Conservation (phyloP, 2,113 vertebrate genomes). For the Spheniscus mendiculus region DNA sequence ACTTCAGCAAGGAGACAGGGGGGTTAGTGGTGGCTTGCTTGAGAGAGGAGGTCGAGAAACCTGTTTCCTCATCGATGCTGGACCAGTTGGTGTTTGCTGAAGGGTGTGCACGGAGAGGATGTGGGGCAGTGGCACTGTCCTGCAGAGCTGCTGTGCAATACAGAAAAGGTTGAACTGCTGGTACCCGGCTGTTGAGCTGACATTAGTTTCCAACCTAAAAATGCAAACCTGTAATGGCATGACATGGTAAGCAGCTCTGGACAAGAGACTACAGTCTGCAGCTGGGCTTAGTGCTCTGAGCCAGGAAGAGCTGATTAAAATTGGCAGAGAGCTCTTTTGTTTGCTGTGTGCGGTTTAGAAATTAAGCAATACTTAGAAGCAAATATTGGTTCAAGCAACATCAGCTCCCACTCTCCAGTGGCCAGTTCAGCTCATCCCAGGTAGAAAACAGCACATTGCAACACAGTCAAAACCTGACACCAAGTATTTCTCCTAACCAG, state of each 20-base stretch:
- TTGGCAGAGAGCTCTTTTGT: slow-evolving; percentile 44
- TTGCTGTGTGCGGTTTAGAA: not conserved
- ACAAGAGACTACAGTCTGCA: not conserved
- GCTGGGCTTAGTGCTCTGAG: not conserved
- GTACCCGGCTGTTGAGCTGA: not conserved
- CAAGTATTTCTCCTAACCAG: not conserved
- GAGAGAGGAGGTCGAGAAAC: not conserved
- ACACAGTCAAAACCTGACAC: not conserved
- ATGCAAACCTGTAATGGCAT: not conserved
- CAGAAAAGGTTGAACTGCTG: not conserved
- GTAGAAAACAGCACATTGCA: slow-evolving; percentile 36
- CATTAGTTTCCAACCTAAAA: not conserved
- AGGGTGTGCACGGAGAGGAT: rapidly evolving
- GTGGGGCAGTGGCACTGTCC: not conserved
- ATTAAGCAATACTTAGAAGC: slow-evolving; percentile 48
- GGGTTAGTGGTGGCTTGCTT: not conserved
- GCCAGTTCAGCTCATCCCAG: slow-evolving; percentile 5
- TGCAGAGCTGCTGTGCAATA: not conserved
- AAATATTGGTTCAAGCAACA: slow-evolving; percentile 63
- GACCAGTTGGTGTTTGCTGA: not conserved
- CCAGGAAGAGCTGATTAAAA: not conserved
- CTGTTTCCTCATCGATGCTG: not conserved
- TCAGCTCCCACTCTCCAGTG: not conserved
- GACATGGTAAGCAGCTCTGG: not conserved
- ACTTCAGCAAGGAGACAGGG: not conserved